Base-by-base conservation (phyloP, 2,797 vertebrate genomes). In the Etheostoma nigrum region DNA sequence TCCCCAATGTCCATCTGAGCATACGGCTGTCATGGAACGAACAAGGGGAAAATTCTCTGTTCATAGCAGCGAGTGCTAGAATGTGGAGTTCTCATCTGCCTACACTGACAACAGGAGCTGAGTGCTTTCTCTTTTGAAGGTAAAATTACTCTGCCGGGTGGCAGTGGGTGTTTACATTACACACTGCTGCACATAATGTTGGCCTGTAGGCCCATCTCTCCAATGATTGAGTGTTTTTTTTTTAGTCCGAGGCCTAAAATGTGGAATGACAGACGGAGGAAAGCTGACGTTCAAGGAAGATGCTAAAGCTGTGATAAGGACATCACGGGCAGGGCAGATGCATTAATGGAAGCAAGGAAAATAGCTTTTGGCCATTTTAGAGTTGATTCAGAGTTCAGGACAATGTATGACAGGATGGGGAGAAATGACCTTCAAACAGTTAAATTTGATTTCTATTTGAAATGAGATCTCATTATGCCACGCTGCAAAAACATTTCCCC, bases 141-240 rank as follows among this genome's bases (percentile, higher is more conserved):
- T 85, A 74, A 82, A 84, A 85, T 69, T 25, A 86, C 54, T 74
- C 86, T 84, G 74, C 78, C 79, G 82, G 82, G 59, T 47, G 30
- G 69, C 68, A 76, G 78, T 84, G 85, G 73, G 74, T 78, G 85
- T 89, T 92, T 79, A 59, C 68, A 77, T 84, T 82, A 78, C 81
- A 85, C 62, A 51, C 75, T 47, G 76, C 78, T 83, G 73, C 86
- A 85, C 89, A 85, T 76, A 79, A 65, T 72, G 52, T 74, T 57
- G 51, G 82, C 86, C 87, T 76, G 75, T 64, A 18, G 90, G 72
- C 48, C 47, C 45, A 47, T 76, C 65, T 69, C 60, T 67, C 55
- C 54, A 23, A 33, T 75, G 78, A 88, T 68, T 62, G 48, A 66
- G 62, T 49, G 68, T 64, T 78, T 83, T 74, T 61, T 78, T 83